A percentile compares a stretch with the other conserved stretches of the same genome.
Conservation (phyloP, 2,888 invertebrate genomes). For the Glomeris marginata region DNA sequence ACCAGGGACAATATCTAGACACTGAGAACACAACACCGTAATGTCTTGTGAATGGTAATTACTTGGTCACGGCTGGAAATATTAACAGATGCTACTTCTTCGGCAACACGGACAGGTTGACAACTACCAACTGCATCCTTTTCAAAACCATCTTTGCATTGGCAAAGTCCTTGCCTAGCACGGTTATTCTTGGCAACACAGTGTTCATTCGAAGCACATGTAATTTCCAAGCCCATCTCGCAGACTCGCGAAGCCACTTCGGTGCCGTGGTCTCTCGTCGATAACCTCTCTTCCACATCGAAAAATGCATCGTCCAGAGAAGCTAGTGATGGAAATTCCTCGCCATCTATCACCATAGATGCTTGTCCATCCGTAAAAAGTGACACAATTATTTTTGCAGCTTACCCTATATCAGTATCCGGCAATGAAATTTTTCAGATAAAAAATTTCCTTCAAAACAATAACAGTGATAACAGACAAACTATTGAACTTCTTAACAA, state of each 20-base stretch:
- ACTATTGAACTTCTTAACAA: constrained; percentile 2
- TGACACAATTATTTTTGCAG: too few relatives aligned
- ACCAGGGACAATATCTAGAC: too few relatives aligned
- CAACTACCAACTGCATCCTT: constrained; percentile 28
- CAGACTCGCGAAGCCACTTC: constrained; percentile 31
- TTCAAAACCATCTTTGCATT: constrained; percentile 48
- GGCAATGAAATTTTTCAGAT: too few relatives aligned
- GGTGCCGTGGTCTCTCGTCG: neutral
- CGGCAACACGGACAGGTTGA: too few relatives aligned
- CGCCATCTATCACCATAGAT: too few relatives aligned
- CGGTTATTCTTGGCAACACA: constrained; percentile 44
- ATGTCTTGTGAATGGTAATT: too few relatives aligned
- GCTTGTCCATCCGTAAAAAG: too few relatives aligned
- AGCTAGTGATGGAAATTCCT: constrained; percentile 4
- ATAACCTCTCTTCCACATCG: constrained; percentile 3
- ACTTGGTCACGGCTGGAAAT: neutral
- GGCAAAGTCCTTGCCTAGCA: constrained; percentile 51
- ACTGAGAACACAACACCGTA: too few relatives aligned
- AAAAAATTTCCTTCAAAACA: too few relatives aligned
- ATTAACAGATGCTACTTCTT: neutral
- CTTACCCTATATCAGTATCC: too few relatives aligned
- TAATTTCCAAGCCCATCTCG: constrained; percentile 39
- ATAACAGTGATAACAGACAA: constrained; percentile 8
- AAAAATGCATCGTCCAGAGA: neutral
- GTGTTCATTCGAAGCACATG: constrained; percentile 52